These are phyloP conservation scores for Auanema sp. DNA, from an alignment of 2,888 invertebrate species.

Conservation along the genomic window DNA sequence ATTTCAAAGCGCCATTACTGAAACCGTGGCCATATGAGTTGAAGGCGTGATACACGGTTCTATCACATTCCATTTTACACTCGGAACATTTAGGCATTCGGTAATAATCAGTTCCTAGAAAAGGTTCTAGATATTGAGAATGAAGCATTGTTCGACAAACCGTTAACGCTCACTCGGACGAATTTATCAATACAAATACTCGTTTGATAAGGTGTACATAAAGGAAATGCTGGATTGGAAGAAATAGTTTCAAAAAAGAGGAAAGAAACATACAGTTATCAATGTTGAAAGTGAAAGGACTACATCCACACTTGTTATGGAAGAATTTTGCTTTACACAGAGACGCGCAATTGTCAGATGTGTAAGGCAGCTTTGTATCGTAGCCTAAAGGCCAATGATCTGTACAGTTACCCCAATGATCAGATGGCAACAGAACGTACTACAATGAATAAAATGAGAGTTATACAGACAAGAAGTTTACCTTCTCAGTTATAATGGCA, in stretches of 20 bases:
- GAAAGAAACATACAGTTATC: constrained; percentile 19
- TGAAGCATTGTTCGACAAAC: constrained; percentile 2
- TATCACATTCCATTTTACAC: constrained; percentile 36
- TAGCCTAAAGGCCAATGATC: constrained; percentile 39
- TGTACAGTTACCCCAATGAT: constrained; percentile 49
- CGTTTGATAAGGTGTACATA: constrained; percentile 41
- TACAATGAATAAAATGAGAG: constrained; percentile 20
- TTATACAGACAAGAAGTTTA: constrained; percentile 4
- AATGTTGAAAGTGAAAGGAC: constrained; percentile 46
- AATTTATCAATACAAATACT: constrained; percentile 35
- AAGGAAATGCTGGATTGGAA: constrained; percentile 29
- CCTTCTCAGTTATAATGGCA: constrained; percentile 30
- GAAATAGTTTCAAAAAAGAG: not conserved
- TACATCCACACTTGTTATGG: constrained; percentile 40
- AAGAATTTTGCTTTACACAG: constrained; percentile 44
- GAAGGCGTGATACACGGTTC: constrained; percentile 55
- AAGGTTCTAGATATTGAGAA: not conserved
- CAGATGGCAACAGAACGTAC: constrained; percentile 38
- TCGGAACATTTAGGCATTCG: constrained; percentile 34
- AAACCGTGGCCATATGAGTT: constrained; percentile 59
- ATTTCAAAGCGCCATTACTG: constrained; percentile 47
- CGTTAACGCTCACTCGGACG: constrained; percentile 13
- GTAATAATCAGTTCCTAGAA: not conserved
- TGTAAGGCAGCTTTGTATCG: constrained; percentile 25
- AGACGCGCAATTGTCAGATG: constrained; percentile 40